A percentile compares a stretch with the other conserved stretches of the same genome.
Evolutionary conservation across 2,888 invertebrate genomes (phyloP).

Genomic region (Cephalotes varians): DNA sequence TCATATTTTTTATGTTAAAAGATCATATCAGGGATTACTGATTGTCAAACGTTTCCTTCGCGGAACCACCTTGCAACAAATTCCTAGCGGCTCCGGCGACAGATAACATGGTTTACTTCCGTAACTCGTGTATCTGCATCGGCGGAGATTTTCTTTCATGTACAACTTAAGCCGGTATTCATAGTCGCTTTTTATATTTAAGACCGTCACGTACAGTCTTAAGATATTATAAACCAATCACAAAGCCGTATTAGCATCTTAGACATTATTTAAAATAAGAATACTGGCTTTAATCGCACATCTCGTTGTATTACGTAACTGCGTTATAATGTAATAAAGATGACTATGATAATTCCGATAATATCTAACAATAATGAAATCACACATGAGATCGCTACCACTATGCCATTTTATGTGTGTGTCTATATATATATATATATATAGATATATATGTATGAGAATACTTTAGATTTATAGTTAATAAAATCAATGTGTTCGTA

Average conservation of each 20-base stretch:
- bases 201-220: no score
- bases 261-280: no score
- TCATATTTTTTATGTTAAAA: no score
- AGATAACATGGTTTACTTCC: neutral
- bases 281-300: no score
- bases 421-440: no score
- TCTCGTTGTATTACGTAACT: neutral
- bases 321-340: neutral
- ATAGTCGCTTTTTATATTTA: no score
- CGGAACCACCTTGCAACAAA: neutral
- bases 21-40: neutral
- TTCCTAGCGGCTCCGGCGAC: neutral
- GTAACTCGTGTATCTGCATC: neutral
- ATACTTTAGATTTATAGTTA: neutral
- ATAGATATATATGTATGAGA: no score
- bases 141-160: neutral
- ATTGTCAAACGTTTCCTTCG: neutral
- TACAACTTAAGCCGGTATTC: no score
- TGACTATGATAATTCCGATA: neutral
- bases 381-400: neutral
- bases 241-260: no score
- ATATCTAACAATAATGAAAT: neutral
- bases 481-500: neutral
- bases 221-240: no score
- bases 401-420: neutral